Base-by-base conservation (phyloP, 1,140 invertebrate species). In the Coenobita brevimanus region DNA sequence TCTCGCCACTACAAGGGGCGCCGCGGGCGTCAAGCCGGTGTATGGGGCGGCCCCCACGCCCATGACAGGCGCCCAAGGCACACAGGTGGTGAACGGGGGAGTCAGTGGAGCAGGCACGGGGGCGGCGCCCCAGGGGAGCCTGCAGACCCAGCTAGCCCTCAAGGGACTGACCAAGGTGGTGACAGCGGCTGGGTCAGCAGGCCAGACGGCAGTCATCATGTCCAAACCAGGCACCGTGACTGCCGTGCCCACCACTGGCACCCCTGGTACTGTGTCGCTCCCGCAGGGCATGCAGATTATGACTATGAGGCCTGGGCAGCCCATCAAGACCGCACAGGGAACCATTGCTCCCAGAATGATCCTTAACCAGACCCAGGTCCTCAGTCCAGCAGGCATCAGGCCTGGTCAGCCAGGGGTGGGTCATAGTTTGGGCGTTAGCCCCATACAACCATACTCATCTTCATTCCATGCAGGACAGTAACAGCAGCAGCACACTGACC, bases 161-260 rank as follows among this genome's bases (percentile, higher is more conserved):
- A 82, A 82, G 86, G 86, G 79, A 62, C 69, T 76, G 79, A 76
- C 64, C 69, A 76, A 82, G 38, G 86, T 82, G 71, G 86, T 78
- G 80, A 82, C 86, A 43, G 80, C 69, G 79, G 79, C 86, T 36
- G 82, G 71, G 3, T 17, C 69, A 27, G 69, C 36, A 54, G 76
- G 78, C 54, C 85, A 87, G 76, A 62, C 79, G 78, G 80, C 86
- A 60, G 86, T 88, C 67, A 88, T 88, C 79, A 88, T 88, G 86
- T 88, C 86, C 57, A 88, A 88, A 71, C 86, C 86, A 41, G 86
- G 86, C 69, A 82, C 86, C n/a, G 86, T 88, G 86, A 76, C 86
- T 62, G 79, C 86, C 54, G 86, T 82, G 80, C 79, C 86, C 76
- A 46, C 79, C 64, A 76, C 67, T 30, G 79, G 54, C 67, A 60